Conservation (phyloP, 2,113 vertebrate genomes). For the Pterocles orientalis region DNA sequence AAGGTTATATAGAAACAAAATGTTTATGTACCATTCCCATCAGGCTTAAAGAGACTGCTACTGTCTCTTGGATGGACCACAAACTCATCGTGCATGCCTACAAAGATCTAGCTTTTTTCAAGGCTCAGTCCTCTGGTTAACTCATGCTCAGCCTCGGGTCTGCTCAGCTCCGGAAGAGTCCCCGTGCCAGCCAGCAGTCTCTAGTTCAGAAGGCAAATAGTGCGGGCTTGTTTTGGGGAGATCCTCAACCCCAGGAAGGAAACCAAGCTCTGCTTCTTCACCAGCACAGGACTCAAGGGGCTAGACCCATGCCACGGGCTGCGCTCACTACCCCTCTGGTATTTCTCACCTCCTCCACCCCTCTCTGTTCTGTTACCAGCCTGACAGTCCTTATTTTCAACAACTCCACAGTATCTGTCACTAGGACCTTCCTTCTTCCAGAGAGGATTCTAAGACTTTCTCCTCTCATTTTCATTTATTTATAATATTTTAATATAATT, state of each 20-base stretch:
- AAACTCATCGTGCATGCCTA: background rate
- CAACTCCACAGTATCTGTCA: background rate
- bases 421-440: background rate
- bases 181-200: background rate
- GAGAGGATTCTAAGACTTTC: background rate
- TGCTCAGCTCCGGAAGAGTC: background rate
- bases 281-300: background rate
- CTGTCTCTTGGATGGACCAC: background rate
- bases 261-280: background rate
- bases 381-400: background rate
- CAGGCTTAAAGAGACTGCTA: background rate
- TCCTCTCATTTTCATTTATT: slow-evolving; percentile 5
- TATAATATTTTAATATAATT: background rate
- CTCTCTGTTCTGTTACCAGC: background rate
- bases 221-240: background rate
- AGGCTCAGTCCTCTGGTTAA: background rate
- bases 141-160: background rate
- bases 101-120: background rate
- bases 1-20: no score
- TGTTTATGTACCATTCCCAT: background rate
- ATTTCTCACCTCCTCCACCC: background rate
- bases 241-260: background rate
- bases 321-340: background rate
- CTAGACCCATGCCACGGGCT: background rate
- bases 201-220: background rate